Conservation (phyloP, 1,140 invertebrate species). For the Heliconius hewitsoni region DNA sequence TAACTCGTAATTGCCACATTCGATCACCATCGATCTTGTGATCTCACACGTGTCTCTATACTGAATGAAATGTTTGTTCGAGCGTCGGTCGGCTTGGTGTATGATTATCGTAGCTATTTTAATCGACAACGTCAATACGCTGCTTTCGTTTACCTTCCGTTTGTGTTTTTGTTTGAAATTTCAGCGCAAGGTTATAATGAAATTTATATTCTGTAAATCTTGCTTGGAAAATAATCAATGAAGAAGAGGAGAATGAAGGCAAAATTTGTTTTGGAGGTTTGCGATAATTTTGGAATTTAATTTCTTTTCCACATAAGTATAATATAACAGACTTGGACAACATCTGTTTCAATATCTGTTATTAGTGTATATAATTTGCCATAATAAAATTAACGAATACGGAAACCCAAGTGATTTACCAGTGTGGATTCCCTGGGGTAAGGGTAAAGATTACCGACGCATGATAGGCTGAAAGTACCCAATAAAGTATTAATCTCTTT, state of each 20-base stretch:
- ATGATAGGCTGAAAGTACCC: not conserved
- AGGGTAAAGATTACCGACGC: too few species aligned
- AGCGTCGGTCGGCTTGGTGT: conserved; percentile 7
- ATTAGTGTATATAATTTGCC: too few species aligned
- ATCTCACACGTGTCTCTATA: conserved; percentile 26
- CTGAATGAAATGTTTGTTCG: conserved; percentile 29
- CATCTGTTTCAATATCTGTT: too few species aligned
- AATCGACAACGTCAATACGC: conserved; percentile 17
- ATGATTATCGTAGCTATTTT: conserved; percentile 32
- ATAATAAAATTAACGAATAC: too few species aligned
- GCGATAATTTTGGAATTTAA: too few species aligned
- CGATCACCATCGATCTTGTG: conserved; percentile 6
- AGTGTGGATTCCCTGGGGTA: too few species aligned
- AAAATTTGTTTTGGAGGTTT: too few species aligned
- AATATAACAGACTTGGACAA: too few species aligned
- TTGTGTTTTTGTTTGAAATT: conserved; percentile 1
- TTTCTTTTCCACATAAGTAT: too few species aligned
- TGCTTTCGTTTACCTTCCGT: conserved; percentile 17
- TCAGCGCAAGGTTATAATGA: not conserved
- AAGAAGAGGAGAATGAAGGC: too few species aligned
- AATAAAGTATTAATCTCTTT: not conserved
- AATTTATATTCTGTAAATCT: not conserved
- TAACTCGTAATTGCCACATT: not conserved
- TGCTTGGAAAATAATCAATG: too few species aligned
- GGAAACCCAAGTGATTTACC: too few species aligned